These are phyloP conservation scores for Zingel zingel DNA, from an alignment of 2,113 vertebrate species.

Conservation along the genomic window DNA sequence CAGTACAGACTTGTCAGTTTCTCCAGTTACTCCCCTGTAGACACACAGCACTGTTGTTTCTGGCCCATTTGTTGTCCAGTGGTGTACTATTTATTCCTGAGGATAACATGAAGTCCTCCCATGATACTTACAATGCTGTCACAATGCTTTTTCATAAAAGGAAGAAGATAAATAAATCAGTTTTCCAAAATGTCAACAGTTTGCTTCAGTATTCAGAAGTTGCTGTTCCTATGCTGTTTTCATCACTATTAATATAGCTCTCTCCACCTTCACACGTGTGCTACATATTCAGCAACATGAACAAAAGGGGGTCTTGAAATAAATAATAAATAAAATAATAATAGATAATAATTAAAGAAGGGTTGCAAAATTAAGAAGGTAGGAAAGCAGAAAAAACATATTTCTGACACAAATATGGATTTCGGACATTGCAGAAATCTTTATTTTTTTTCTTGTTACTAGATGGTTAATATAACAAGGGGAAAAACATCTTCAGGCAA, in stretches of 20 bases:
- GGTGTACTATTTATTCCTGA: constrained; percentile 18
- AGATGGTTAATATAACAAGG: neutral
- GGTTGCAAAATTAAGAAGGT: neutral
- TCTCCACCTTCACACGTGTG: neutral
- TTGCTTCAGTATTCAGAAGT: neutral
- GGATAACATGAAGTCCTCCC: constrained; percentile 28
- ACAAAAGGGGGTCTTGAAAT: neutral
- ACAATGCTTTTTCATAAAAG: neutral
- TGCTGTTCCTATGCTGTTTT: constrained; percentile 26
- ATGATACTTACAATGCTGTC: constrained; percentile 1
- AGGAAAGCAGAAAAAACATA: neutral
- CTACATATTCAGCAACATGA: neutral
- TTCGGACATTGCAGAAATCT: neutral
- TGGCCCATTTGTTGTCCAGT: constrained; percentile 16
- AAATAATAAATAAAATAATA: neutral
- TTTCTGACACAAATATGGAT: neutral
- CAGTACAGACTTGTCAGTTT: constrained; percentile 15
- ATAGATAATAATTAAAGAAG: too few relatives aligned
- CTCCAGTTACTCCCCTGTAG: neutral
- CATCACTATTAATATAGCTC: neutral
- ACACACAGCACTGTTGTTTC: constrained; percentile 10
- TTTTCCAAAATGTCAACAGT: constrained; percentile 24
- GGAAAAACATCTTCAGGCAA: neutral
- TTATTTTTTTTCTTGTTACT: neutral
- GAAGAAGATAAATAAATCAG: neutral